Base-by-base conservation (phyloP, 2,113 vertebrate species). In the Beaufortia kweichowensis region DNA sequence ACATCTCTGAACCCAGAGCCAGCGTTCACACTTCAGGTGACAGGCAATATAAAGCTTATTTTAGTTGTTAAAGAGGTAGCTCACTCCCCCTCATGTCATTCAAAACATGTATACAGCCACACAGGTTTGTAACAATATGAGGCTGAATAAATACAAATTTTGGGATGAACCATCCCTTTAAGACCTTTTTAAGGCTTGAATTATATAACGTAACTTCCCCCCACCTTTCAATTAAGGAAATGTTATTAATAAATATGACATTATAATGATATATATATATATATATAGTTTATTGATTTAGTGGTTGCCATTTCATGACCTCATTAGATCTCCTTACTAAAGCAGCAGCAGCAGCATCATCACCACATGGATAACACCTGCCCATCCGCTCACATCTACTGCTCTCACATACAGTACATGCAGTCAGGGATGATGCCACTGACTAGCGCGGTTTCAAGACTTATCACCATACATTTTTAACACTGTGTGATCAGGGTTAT, bases 381-480 rank as follows among this genome's bases (percentile, higher is more conserved):
- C 35, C 43, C 46, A 31, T 23, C 23, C 64, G 21, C 28, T 69
- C 43, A 67, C 62, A 61, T 77, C 56, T 57, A 41, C 65, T 70
- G 59, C 29, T 74, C 64, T 29, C 23, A 82, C 8, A 65, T 10
- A 55, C 41, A 55, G 17, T 17, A 33, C 39, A 41, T 12, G 57
- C 48, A 29, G 23, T 43, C 41, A 65, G n/a, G 80, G 83, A 86
- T n/a, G n/a, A n/a, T 85, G 81, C 67, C 41, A 55, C 77, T 71
- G 83, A 87, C 88, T 85, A 86, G 86, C 82, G 86, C 77, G 83
- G 85, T 87, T 84, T 83, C 59, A 53, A 81, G 86, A 83, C 85
- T 87, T 90, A 86, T 85, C 85, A 66, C 84, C 72, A 48, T 69
- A 76, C 83, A 50, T 69, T 83, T 87, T 83, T 86, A 83, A 85